phyloP scores from a whole-genome alignment of 53 echinoderm and acorn worm species.

The Astropecten irregularis region DNA sequence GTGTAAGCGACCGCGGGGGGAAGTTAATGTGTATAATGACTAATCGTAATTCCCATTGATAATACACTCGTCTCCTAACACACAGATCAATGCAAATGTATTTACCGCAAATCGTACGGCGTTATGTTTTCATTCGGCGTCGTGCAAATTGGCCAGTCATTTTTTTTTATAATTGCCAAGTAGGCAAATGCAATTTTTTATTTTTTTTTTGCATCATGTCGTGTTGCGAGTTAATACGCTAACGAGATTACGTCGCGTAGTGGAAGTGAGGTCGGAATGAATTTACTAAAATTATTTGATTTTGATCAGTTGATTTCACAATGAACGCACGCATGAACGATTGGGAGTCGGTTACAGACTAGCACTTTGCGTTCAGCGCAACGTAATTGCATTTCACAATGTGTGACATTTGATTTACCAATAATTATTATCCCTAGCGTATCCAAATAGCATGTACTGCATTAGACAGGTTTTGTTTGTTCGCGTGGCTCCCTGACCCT shows the following conservation, averaged over 20 bases:
- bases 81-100: slow-evolving; percentile 33
- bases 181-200: slow-evolving; percentile 4
- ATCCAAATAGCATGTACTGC: no score
- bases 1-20: background rate
- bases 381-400: no score
- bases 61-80: slow-evolving; percentile 23
- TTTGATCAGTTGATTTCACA: no score
- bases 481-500: no score
- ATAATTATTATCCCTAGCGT: no score
- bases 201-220: no score
- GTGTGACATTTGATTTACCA: no score
- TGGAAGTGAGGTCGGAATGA: background rate
- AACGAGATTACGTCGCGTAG: slow-evolving; percentile 27
- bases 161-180: slow-evolving; percentile 32
- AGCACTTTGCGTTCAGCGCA: no score
- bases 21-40: slow-evolving; percentile 26
- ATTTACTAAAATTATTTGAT: no score
- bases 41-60: slow-evolving; percentile 49
- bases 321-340: no score
- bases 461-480: no score
- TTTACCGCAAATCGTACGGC: background rate
- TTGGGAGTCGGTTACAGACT: no score
- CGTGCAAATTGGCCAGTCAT: slow-evolving; percentile 37
- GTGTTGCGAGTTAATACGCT: slow-evolving; percentile 1
- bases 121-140: slow-evolving; percentile 32